Base-by-base conservation (phyloP, 1,140 invertebrate genomes). In the Drosophila aff. region DNA sequence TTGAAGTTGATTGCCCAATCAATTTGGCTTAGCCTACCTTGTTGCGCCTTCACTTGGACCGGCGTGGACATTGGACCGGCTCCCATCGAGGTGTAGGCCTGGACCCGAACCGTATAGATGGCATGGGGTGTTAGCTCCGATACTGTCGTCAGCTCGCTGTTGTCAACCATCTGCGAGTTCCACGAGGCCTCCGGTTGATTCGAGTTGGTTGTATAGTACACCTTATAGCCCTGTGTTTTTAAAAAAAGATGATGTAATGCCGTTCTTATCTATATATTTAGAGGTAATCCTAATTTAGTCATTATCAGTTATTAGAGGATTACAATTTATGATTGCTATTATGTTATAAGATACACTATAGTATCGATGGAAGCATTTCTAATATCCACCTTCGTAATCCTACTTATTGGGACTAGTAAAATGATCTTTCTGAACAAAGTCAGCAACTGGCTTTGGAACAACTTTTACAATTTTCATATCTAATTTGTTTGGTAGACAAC, bases 11-110 rank as follows among this genome's bases (percentile, higher is more conserved):
- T 82, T 83, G 64, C 55, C 58, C 85, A 79, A 85, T 90, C 67
- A 81, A 90, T 89, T 81, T 82, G 58, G 61, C 65, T 71, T 62
- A 78, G 94, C 95, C 95, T 95, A 96, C 97, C 98, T 96, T 98
- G 98, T 91, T 98, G 97, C 10, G 98, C 99, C 94, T 99, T 99
- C 76, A 99, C 98, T 94, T 98, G 97, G 16, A 99, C 97, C 15
- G 98, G 97, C 1, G 96, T 94, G 69, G 98, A 99, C 66, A 99
- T 95, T 1, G 98, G 98, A 64, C 98, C 97, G 23, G 97, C 96
- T 5, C 97, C 98, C 59, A 98, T 97, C 33, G 96, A 97, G 5
- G 98, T 98, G 85, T 97, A 96, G 1, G 97, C 98, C 92, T 98
- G 97, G 1, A 99, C 97, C 61, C 96, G 94, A 69, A 99, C 98